Percentiles rank a stretch among this genome's conserved stretches.
Conservation (phyloP, 2,888 invertebrate genomes). For the Euzophera pinguis region DNA sequence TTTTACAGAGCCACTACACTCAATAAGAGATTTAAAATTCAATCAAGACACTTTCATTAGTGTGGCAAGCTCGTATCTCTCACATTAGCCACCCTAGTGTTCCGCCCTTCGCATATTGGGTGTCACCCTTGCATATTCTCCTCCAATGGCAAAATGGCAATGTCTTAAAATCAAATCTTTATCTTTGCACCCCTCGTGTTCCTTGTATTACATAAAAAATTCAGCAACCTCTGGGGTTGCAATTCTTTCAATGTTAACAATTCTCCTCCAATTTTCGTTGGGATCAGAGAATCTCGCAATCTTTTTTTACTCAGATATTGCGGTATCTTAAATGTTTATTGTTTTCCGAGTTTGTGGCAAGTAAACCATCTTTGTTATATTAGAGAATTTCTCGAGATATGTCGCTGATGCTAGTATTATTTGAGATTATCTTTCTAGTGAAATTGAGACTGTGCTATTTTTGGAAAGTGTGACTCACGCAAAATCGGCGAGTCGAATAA, state of each 20-base stretch:
- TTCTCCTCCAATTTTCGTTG: slow-evolving; percentile 32
- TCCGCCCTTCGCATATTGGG: slow-evolving; percentile 47
- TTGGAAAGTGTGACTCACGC: too few species aligned
- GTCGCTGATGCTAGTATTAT: background rate
- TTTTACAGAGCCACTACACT: too few species aligned
- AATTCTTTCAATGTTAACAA: slow-evolving; percentile 35
- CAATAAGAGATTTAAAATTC: background rate
- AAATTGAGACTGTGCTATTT: too few species aligned
- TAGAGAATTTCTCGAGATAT: background rate
- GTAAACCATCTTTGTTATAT: background rate
- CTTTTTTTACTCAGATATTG: slow-evolving; percentile 28
- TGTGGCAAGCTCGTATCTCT: background rate
- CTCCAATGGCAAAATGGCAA: slow-evolving; percentile 55
- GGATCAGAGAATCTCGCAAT: slow-evolving; percentile 32
- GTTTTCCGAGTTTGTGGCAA: background rate
- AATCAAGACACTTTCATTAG: background rate
- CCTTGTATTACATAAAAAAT: slow-evolving; percentile 54
- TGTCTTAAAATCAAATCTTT: slow-evolving; percentile 54
- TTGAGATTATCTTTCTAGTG: too few species aligned
- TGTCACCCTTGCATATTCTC: slow-evolving; percentile 47
- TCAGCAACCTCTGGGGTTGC: slow-evolving; percentile 40
- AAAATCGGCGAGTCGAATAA: too few species aligned
- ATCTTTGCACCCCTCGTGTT: slow-evolving; percentile 42
- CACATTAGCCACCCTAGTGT: slow-evolving; percentile 25
- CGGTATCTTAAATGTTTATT: slow-evolving; percentile 14